A percentile compares a stretch with the other conserved stretches of the same genome.
These are phyloP conservation scores for Listronotus oregonensis DNA, from an alignment of 1,140 invertebrate species.

Conservation along the genomic window DNA sequence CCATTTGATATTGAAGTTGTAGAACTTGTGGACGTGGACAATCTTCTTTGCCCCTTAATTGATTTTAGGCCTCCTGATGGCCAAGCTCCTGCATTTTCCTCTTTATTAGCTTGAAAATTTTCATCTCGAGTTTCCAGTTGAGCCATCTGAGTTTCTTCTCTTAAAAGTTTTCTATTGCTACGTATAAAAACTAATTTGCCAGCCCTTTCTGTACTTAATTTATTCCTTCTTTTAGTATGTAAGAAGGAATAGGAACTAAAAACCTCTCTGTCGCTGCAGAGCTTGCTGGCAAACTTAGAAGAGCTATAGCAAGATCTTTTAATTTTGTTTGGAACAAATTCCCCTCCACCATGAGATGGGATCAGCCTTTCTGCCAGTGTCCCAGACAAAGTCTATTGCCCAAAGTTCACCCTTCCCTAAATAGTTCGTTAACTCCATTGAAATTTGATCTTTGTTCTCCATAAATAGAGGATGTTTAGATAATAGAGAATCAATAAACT, in stretches of 20 bases:
- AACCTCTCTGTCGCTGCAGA: not conserved
- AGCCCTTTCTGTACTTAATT: not conserved
- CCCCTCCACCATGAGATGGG: conserved; percentile 1
- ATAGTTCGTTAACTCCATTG: not conserved
- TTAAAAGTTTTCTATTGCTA: not conserved
- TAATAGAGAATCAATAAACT: not conserved
- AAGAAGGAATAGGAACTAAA: not conserved
- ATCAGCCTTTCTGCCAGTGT: not conserved
- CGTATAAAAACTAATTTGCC: not conserved
- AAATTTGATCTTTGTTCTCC: not conserved
- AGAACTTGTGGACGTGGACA: too few species aligned
- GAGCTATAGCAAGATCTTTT: not conserved
- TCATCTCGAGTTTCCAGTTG: too few species aligned
- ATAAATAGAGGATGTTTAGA: not conserved
- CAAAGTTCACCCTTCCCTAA: not conserved
- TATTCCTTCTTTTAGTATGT: not conserved
- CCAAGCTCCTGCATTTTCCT: too few species aligned
- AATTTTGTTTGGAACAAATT: not conserved
- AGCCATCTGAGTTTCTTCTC: too few species aligned
- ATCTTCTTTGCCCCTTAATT: too few species aligned
- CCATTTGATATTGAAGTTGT: too few species aligned
- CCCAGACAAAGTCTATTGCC: not conserved
- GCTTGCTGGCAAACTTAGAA: not conserved
- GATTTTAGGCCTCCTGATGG: too few species aligned
- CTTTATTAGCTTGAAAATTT: too few species aligned